Percentiles rank a stretch among this genome's conserved stretches.
These are phyloP conservation scores for Crenichthys baileyi DNA, from an alignment of 2,797 vertebrate genomes.

Conservation along the genomic window DNA sequence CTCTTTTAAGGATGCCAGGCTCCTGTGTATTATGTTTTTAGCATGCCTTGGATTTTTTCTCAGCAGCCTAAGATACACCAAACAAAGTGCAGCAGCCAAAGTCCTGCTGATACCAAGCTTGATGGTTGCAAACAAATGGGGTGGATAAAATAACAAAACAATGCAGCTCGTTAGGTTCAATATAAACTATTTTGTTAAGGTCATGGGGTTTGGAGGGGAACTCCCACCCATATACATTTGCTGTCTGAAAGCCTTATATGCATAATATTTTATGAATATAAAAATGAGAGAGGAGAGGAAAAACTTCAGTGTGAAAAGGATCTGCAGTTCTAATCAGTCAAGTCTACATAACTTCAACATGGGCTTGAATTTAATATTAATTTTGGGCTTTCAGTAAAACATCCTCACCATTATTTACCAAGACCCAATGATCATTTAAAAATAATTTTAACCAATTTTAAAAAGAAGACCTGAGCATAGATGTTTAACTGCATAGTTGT, in stretches of 20 bases:
- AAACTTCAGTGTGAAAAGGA: background rate
- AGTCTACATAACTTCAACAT: background rate
- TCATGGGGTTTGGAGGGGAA: background rate
- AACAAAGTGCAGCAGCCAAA: constrained; percentile 72
- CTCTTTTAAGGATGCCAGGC: constrained; percentile 75
- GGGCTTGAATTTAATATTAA: background rate
- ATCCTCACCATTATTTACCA: background rate
- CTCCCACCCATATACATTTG: background rate
- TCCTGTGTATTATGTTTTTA: constrained; percentile 83
- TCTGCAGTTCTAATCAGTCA: background rate
- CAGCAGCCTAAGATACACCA: constrained; percentile 81
- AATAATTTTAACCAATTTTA: background rate
- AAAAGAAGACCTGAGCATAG: background rate
- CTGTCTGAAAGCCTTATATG: background rate
- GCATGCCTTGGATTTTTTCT: constrained; percentile 83
- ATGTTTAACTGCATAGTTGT: background rate
- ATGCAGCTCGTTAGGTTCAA: constrained; percentile 8
- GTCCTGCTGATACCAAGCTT: constrained; percentile 73
- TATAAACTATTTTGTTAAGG: background rate
- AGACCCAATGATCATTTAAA: background rate
- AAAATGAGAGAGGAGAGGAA: background rate
- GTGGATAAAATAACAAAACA: constrained; percentile 38
- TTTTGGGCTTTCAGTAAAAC: background rate
- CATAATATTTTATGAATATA: background rate
- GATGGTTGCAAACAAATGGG: constrained; percentile 67